A percentile compares a stretch with the other conserved stretches of the same genome.
phyloP scores from a whole-genome alignment of 2,888 invertebrate species.

The Craniophora ligustri region DNA sequence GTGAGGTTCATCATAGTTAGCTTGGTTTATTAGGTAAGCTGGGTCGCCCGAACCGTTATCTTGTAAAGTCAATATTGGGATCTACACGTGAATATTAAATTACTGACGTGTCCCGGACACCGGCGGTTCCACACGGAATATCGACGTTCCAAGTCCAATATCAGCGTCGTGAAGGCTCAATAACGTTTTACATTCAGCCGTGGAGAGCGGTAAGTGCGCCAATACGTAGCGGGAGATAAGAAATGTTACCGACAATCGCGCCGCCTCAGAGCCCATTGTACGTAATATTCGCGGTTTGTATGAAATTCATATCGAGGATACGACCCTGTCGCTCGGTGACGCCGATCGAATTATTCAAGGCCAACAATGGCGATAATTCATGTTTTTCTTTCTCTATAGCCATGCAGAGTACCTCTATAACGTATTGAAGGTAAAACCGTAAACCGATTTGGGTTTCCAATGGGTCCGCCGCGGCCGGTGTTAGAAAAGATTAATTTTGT shows the following conservation, averaged over 20 bases:
- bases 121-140: slow-evolving; percentile 61
- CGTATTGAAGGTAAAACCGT: slow-evolving; percentile 41
- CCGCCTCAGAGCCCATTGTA: slow-evolving; percentile 67
- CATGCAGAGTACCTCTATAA: slow-evolving; percentile 45
- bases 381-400: slow-evolving; percentile 43
- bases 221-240: slow-evolving; percentile 75
- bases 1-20: slow-evolving; percentile 9
- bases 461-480: slow-evolving; percentile 40
- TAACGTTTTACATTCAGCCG: slow-evolving; percentile 76
- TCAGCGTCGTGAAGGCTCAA: slow-evolving; percentile 71
- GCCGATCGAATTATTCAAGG: slow-evolving; percentile 61
- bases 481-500: slow-evolving; percentile 57
- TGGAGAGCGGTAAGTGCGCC: slow-evolving; percentile 72
- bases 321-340: slow-evolving; percentile 43
- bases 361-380: slow-evolving; percentile 60
- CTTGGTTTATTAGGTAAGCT: slow-evolving; percentile 24
- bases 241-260: slow-evolving; percentile 74
- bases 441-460: slow-evolving; percentile 54
- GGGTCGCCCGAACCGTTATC: slow-evolving; percentile 39
- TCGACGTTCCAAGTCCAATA: slow-evolving; percentile 73
- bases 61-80: slow-evolving; percentile 50
- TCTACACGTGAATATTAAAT: slow-evolving; percentile 71
- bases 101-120: slow-evolving; percentile 59
- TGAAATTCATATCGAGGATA: slow-evolving; percentile 68
- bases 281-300: slow-evolving; percentile 66